phyloP scores from a whole-genome alignment of 2,888 invertebrate species.

The Lycocerus yunnanus region DNA sequence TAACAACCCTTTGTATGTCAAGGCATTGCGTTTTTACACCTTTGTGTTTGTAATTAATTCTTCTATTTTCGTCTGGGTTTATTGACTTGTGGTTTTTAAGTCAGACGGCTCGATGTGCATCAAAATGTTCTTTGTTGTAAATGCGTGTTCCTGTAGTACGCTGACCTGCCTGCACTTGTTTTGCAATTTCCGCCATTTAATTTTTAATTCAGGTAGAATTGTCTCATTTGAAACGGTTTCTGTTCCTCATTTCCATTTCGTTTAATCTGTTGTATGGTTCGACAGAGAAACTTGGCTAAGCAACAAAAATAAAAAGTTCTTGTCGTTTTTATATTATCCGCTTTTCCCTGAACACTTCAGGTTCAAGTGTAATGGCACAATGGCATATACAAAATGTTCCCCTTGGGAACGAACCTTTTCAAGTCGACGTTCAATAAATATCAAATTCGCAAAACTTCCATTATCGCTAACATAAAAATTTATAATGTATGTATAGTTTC shows the following conservation, averaged over 20 bases:
- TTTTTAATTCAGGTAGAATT: neutral
- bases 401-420: neutral
- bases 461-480: neutral
- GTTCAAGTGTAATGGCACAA: neutral
- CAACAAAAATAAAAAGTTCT: neutral
- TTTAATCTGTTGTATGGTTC: neutral
- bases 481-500: neutral
- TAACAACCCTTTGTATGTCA: neutral
- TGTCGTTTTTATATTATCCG: neutral
- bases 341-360: neutral
- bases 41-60: conserved; percentile 15
- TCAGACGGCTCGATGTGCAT: neutral
- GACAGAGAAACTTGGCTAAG: neutral
- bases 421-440: neutral
- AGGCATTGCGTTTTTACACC: neutral
- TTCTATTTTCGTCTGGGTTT: conserved; percentile 20
- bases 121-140: neutral
- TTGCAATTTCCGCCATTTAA: neutral
- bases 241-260: neutral
- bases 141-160: neutral
- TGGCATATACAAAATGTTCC: neutral
- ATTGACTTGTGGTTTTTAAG: conserved; percentile 14
- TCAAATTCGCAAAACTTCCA: neutral
- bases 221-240: neutral
- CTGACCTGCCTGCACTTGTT: neutral